Conservation (phyloP, 2,113 vertebrate species). For the Triplophysa dalaica region DNA sequence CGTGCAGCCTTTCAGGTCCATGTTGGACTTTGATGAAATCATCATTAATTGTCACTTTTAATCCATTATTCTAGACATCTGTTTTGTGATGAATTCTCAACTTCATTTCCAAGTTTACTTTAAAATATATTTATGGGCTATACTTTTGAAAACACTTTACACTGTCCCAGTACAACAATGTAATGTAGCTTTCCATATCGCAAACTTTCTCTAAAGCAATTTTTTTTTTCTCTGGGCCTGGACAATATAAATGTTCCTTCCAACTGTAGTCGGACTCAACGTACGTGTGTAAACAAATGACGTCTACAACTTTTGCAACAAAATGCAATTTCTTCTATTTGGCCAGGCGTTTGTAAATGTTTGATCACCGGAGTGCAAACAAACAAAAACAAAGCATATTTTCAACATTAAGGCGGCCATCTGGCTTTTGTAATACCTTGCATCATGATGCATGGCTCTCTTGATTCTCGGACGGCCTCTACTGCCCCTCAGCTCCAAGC, state of each 20-base stretch:
- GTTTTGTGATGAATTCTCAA: slow-evolving; percentile 10
- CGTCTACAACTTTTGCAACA: slow-evolving; percentile 41
- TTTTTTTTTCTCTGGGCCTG: background rate
- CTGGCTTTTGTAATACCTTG: slow-evolving; percentile 66
- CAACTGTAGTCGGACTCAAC: background rate
- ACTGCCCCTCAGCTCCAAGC: slow-evolving; percentile 29
- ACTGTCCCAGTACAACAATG: background rate
- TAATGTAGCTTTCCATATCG: background rate
- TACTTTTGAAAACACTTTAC: background rate
- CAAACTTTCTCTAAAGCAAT: slow-evolving; percentile 5
- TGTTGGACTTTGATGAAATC: slow-evolving; percentile 44
- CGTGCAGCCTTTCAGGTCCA: slow-evolving; percentile 71
- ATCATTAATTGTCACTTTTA: slow-evolving; percentile 51
- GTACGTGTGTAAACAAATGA: slow-evolving; percentile 30
- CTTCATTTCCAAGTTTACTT: slow-evolving; percentile 32
- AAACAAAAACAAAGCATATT: slow-evolving; percentile 62
- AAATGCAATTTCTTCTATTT: slow-evolving; percentile 52
- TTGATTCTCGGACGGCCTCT: slow-evolving; percentile 23
- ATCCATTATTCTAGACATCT: slow-evolving; percentile 26
- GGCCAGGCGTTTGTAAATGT: slow-evolving; percentile 58
- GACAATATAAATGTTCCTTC: background rate
- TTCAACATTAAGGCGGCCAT: slow-evolving; percentile 59
- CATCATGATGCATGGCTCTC: slow-evolving; percentile 57
- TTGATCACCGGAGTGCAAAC: slow-evolving; percentile 64
- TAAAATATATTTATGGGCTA: background rate